Base-by-base conservation (phyloP, 1,140 invertebrate species). In the Chrysomallon squamiferum region DNA sequence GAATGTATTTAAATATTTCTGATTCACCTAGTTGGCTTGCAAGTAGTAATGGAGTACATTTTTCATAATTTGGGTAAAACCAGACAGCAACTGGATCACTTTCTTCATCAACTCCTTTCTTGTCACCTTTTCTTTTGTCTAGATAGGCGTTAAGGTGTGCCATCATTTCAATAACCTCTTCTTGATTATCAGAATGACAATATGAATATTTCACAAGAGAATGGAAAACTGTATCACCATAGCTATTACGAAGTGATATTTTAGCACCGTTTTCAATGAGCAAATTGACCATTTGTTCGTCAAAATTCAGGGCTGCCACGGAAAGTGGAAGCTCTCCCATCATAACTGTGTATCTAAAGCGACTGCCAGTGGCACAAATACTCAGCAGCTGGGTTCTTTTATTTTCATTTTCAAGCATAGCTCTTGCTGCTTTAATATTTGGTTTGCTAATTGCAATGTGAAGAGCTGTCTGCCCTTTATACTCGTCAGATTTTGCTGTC, bases 321-420 rank as follows among this genome's bases (percentile, higher is more conserved):
- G 65, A 62, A 15, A 78, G 54, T 2, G 76, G 74, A 13, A 78
- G 65, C 52, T 76, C 70, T n/a, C 72, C 76, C 72, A 78, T 73
- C 76, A 78, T 76, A 2, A 74, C 76, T 2, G 76, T 78, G 45
- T 74, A 74, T 3, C 38, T 62, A 57, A 78, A 78, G 6, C 69
- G 66, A 1, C 38, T 43, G 9, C 76, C 76, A 11, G 59, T 71
- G 1, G 76, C 76, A 41, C 47, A 56, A 5, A 45, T 68, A 20
- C 66, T 35, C 7, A 74, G 61, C 25, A 73, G 29, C n/a, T 32
- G 57, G n/a, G n/a, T n/a, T 9, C 62, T 59, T 38, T 59, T 52
- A 13, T 43, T 30, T 3, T 41, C 41, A 15, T 38, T 5, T 38
- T 5, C 15, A 15, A 38, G 6, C 47, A 78, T 49, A 2, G 38